Conservation (phyloP, 2,113 vertebrate genomes). For the Balaenoptera acutorostrata region DNA sequence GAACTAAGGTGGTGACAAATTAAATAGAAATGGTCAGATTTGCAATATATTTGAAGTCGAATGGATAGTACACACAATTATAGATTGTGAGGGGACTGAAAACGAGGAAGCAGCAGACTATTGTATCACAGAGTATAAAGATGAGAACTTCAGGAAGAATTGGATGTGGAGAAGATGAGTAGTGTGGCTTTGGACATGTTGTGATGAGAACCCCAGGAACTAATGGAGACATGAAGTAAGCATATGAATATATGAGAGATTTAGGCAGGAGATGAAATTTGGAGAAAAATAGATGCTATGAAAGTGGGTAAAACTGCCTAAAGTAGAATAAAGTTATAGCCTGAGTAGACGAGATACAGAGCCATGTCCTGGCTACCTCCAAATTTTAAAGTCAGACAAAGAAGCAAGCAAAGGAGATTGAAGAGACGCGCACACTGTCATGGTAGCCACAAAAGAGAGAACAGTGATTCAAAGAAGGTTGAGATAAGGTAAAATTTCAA, state of each 20-base stretch:
- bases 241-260: neutral
- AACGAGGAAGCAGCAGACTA: fast-evolving
- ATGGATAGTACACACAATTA: too few species aligned
- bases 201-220: neutral
- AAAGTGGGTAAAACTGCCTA: neutral
- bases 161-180: neutral
- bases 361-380: neutral
- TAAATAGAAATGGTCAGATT: neutral
- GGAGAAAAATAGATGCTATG: neutral
- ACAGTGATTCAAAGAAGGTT: neutral
- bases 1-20: neutral
- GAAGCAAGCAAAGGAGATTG: neutral
- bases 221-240: neutral
- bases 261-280: neutral
- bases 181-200: neutral
- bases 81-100: neutral
- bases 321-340: neutral
- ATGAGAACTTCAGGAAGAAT: neutral
- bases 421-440: neutral
- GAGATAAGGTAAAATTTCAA: neutral
- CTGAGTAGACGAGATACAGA: neutral
- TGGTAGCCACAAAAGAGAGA: neutral
- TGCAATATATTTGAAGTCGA: neutral
- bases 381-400: neutral
- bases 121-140: too few species aligned